Percentiles rank a stretch among this genome's conserved stretches.
phyloP scores from a whole-genome alignment of 2,797 vertebrate genomes.

The Ctenopoma multispine region DNA sequence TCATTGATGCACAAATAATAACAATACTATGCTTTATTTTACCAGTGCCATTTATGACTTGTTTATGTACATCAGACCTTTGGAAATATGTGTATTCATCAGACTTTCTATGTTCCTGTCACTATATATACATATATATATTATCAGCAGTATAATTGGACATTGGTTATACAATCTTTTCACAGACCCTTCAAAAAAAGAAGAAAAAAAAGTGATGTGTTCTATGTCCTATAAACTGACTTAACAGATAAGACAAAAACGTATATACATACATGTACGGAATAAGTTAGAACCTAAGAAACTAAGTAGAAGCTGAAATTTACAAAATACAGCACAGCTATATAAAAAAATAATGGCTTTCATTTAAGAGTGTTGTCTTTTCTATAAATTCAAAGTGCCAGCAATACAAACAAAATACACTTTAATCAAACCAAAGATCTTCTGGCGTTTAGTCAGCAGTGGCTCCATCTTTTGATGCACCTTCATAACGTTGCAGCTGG shows the following conservation, averaged over 20 bases:
- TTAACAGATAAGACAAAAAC: constrained; percentile 14
- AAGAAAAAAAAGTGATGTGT: no score
- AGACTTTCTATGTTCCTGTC: not conserved
- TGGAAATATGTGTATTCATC: constrained; percentile 9
- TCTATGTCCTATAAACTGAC: constrained; percentile 5
- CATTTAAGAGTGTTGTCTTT: constrained; percentile 4
- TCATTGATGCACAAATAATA: not conserved
- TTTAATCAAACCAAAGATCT: not conserved
- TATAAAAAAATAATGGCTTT: constrained; percentile 27
- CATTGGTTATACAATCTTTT: not conserved
- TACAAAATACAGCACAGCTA: constrained; percentile 34
- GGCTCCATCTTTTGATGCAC: constrained; percentile 84
- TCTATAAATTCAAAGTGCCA: constrained; percentile 33
- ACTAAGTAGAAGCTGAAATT: constrained; percentile 31
- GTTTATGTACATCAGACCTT: constrained; percentile 13
- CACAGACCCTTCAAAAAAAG: not conserved
- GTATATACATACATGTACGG: constrained; percentile 55
- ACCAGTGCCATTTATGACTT: not conserved
- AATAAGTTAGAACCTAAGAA: constrained; percentile 67
- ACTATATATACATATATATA: not conserved
- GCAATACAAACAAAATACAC: constrained; percentile 17
- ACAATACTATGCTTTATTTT: constrained; percentile 48
- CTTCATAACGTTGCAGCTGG: constrained; percentile 91
- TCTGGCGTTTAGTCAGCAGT: constrained; percentile 49
- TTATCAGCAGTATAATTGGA: not conserved